Conservation (phyloP, 2,888 invertebrate genomes). For the Melinaea menophilus region DNA sequence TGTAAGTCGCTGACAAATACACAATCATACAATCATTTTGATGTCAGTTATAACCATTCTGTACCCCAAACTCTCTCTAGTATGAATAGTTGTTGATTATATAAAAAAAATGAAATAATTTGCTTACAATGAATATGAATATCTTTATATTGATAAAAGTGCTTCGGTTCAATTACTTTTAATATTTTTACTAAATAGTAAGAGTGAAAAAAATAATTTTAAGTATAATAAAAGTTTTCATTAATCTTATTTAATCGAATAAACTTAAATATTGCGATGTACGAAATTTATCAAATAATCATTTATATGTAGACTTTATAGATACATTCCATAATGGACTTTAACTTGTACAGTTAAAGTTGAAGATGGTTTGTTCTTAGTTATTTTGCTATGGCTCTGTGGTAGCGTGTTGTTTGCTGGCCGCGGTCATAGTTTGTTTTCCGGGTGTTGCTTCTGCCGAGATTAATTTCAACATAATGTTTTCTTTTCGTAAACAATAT, state of each 20-base stretch:
- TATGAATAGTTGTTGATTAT: no score
- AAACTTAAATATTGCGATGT: slow-evolving; percentile 4
- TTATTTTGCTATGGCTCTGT: slow-evolving; percentile 15
- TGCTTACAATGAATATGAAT: no score
- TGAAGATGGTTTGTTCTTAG: slow-evolving; percentile 6
- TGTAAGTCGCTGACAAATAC: no score
- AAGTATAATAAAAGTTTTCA: neutral
- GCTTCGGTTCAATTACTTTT: no score
- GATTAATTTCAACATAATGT: slow-evolving; percentile 35
- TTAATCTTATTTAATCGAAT: neutral
- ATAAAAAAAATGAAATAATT: no score
- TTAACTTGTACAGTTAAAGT: slow-evolving; percentile 11
- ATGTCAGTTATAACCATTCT: no score
- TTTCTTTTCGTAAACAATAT: slow-evolving; percentile 31
- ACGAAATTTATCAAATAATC: slow-evolving; percentile 8
- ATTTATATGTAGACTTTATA: neutral
- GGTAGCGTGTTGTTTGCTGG: slow-evolving; percentile 25
- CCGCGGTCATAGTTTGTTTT: slow-evolving; percentile 17
- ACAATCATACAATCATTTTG: no score
- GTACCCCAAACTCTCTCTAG: no score
- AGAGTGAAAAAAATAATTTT: no score
- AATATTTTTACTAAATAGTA: no score
- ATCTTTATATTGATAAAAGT: no score
- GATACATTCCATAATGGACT: slow-evolving; percentile 1
- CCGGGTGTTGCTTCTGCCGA: slow-evolving; percentile 24